Conservation (phyloP, 2,797 vertebrate genomes). For the Rhabdomys pumilio region DNA sequence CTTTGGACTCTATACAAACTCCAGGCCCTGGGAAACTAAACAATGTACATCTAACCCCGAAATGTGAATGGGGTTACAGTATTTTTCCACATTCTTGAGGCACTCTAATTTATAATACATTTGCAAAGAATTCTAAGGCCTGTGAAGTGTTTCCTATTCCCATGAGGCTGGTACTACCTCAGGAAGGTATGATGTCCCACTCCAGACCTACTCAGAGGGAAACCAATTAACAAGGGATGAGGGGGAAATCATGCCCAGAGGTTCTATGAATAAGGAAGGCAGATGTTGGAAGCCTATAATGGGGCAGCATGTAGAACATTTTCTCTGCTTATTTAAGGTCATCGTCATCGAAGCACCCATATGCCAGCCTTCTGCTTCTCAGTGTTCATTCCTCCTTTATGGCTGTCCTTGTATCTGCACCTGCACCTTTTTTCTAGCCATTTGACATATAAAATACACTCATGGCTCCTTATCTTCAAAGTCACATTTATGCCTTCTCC, state of each 20-base stretch:
- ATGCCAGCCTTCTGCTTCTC: background rate
- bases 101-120: slow-evolving; percentile 26
- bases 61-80: slow-evolving; percentile 56
- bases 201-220: background rate
- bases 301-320: slow-evolving; percentile 21
- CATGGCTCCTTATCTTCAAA: background rate
- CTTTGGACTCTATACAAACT: slow-evolving; percentile 51
- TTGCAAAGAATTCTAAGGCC: slow-evolving; percentile 51
- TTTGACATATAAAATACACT: background rate
- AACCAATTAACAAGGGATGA: background rate
- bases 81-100: slow-evolving; percentile 51
- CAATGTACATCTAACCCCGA: background rate
- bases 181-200: background rate
- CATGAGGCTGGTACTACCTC: background rate
- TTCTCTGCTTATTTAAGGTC: slow-evolving; percentile 53
- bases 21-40: slow-evolving; percentile 17
- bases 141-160: background rate
- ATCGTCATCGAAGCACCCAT: background rate
- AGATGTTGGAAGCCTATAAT: background rate
- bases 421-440: background rate
- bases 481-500: background rate
- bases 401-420: background rate
- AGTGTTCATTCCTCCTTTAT: background rate
- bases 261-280: slow-evolving; percentile 25
- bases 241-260: background rate